Evolutionary conservation across 2,113 vertebrate genomes (phyloP), one percentile per base, ranked within the genome.

Genomic region (Callaeas wilsoni): DNA sequence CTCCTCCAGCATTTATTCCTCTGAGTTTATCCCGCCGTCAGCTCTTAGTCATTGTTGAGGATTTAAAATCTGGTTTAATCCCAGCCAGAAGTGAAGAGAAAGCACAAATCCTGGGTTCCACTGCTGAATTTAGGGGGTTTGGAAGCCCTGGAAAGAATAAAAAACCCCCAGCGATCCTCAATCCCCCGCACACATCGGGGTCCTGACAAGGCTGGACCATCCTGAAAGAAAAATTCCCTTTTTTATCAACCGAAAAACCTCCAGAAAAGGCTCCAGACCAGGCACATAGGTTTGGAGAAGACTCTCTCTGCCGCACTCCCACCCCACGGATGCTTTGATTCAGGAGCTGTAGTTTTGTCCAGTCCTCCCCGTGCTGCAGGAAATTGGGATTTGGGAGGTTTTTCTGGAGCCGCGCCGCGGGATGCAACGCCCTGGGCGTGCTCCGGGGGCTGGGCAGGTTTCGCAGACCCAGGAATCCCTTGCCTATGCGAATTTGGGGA

Each of bases 141-240:
- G 2, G 0, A 39, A 93, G 6, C 30, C 25, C 19, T 13, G 21
- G 32, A 60, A 79, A 77, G 32, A 21, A 3, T 41, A 19, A 47
- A 17, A 39, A 78, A 22, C 10, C 18, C 12, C 9, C 52, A 23
- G 4, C 5, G 30, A 81, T 32, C 7, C 22, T 16, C 29, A 52
- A 3, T 7, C 16, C 13, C 15, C 6, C 8, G 5, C 20, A 14
- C 2, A 2, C 5, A 0, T 9, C 5, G 21, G 9, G 7, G 12
- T 27, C 23, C 50, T 49, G 37, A 39, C 19, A 26, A 33, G 47
- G 16, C 32, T 81, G 69, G 13, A 15, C 22, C 32, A 13, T 6
- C 16, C n/a, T 4, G 4, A 7, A 49, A 27, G 5, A 35, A 39
- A 22, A 35, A 15, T 6, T 26, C 15, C 21, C 17, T 10, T 57